A percentile compares a stretch with the other conserved stretches of the same genome.
These are phyloP conservation scores for Australoheros scitulus DNA, from an alignment of 2,113 vertebrate species.

Conservation along the genomic window DNA sequence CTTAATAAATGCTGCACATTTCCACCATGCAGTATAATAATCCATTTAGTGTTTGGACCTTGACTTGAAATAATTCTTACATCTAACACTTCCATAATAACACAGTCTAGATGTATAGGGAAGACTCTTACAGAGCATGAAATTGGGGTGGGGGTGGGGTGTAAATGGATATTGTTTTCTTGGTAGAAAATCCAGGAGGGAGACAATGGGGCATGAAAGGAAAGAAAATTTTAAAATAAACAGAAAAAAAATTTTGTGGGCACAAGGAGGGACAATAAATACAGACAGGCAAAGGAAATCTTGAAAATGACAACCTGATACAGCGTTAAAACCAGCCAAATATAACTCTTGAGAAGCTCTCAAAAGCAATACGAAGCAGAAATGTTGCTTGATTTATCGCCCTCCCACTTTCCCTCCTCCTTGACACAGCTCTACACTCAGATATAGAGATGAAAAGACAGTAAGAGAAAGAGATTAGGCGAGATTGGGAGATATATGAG, in stretches of 20 bases:
- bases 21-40: slow-evolving; percentile 24
- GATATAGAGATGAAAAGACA: slow-evolving; percentile 69
- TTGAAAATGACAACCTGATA: slow-evolving; percentile 5
- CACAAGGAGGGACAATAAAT: not conserved
- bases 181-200: not conserved
- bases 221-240: not conserved
- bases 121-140: slow-evolving; percentile 32
- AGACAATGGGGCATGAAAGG: not conserved
- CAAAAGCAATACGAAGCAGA: slow-evolving; percentile 37
- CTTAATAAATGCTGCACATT: slow-evolving; percentile 33
- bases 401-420: slow-evolving; percentile 59
- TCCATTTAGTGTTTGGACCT: slow-evolving; percentile 25
- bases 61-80: slow-evolving; percentile 43
- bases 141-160: not conserved
- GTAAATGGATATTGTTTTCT: slow-evolving; percentile 1
- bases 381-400: slow-evolving; percentile 48
- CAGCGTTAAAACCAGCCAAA: slow-evolving; percentile 22
- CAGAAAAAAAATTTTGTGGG: not conserved
- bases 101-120: not conserved
- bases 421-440: slow-evolving; percentile 46
- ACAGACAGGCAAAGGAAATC: not conserved
- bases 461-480: slow-evolving; percentile 64
- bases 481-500: slow-evolving; percentile 58
- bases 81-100: slow-evolving; percentile 33
- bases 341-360: slow-evolving; percentile 25